Evolutionary conservation across 2,113 vertebrate genomes (phyloP), one percentile per base, ranked within the genome.

Genomic region (Datnioides undecimradiatus): DNA sequence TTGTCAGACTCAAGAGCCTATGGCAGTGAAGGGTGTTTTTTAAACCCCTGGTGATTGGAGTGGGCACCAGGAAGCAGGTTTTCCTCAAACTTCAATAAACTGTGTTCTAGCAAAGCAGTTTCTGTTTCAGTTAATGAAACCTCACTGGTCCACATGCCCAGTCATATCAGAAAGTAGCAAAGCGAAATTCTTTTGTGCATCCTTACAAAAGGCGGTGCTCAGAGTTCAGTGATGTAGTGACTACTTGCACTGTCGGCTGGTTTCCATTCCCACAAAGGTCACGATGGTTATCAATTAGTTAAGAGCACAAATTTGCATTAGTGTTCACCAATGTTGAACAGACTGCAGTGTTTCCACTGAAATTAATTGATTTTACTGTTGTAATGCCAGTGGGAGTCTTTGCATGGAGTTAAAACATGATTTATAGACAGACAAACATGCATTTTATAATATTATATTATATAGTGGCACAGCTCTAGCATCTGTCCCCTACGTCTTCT

Each of bases 1-100:
- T 46, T 65, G 79, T 73, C 71, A 58, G 48, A 48, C 79, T 85
- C 4, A 54, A 65, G 75, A 78, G 55, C 27, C 31, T 9, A 12
- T 11, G 9, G 29, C 34, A 27, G 51, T 23, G 6, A 55, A 58
- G 12, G 17, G 17, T 58, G n/a, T 58, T 78, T 85, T n/a, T 77
- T 33, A 25, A 19, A 29, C 41, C 46, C 21, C 48, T 27, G 29
- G 2, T 52, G 48, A 73, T 40, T 60, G 13, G 13, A 45, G 29
- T 29, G 25, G 48, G 45, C 29, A 10, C 0, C 0, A 16, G 8
- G 46, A 60, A 51, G 25, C 19, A 65, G 21, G 9, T n/a, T 48
- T 23, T 48, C 17, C 19, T 45, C n/a, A 46, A 2, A 36, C 54
- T 25, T 8, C 11, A 23, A 19, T 14, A 52, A 52, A 38, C 11